A percentile compares a stretch with the other conserved stretches of the same genome.
phyloP scores from a whole-genome alignment of 2,797 vertebrate species.

The Aeoliscus strigatus region DNA sequence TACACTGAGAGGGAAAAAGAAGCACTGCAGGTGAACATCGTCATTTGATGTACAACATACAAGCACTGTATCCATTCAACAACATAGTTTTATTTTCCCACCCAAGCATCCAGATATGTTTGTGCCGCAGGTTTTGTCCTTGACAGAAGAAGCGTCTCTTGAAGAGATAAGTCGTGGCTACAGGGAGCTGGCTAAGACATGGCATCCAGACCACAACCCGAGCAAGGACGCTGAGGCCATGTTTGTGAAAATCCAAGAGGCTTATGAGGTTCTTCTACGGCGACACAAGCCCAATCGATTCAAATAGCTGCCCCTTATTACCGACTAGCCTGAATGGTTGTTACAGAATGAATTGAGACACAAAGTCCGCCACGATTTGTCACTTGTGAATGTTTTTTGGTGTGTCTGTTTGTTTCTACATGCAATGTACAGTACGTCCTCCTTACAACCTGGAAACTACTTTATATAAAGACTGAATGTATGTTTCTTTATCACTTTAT shows the following conservation, averaged over 20 bases:
- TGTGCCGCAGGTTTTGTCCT: constrained; percentile 75
- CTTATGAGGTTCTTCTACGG: constrained; percentile 78
- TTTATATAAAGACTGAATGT: too few relatives aligned
- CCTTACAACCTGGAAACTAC: too few relatives aligned
- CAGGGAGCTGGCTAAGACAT: constrained; percentile 80
- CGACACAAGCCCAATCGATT: constrained; percentile 56
- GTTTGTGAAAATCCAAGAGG: constrained; percentile 85
- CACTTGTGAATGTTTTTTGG: too few relatives aligned
- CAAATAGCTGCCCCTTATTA: constrained; percentile 30
- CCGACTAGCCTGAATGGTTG: neutral
- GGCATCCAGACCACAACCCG: constrained; percentile 89
- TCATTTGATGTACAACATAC: too few relatives aligned
- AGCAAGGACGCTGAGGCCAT: constrained; percentile 78
- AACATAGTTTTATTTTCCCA: too few relatives aligned
- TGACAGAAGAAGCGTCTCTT: constrained; percentile 69
- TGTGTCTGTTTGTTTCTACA: too few relatives aligned
- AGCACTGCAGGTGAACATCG: constrained; percentile 78
- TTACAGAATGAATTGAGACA: too few relatives aligned
- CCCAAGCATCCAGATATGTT: too few relatives aligned
- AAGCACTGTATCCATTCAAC: too few relatives aligned
- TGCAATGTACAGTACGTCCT: too few relatives aligned
- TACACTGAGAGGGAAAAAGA: constrained; percentile 73
- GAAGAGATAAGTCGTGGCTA: constrained; percentile 83
- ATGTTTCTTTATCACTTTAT: too few relatives aligned
- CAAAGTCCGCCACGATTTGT: too few relatives aligned